Conservation (phyloP, 2,888 invertebrate genomes). For the Drosophila pullipes region DNA sequence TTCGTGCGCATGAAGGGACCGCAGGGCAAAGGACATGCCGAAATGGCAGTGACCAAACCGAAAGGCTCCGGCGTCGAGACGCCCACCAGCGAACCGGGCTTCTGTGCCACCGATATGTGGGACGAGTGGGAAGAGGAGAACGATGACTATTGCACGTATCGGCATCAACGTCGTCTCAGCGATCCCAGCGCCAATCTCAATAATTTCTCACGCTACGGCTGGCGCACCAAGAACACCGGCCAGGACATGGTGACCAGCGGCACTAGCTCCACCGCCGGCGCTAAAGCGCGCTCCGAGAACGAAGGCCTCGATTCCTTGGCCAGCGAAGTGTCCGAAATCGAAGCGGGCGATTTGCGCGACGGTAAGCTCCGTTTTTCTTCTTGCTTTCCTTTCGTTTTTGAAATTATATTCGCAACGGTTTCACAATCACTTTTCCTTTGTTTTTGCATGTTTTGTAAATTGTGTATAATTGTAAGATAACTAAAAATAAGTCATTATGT, state of each 20-base stretch:
- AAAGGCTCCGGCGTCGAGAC: constrained; percentile 97
- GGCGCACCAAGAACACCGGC: constrained; percentile 88
- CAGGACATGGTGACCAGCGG: constrained; percentile 88
- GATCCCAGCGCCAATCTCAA: constrained; percentile 97
- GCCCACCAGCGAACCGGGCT: constrained; percentile 95
- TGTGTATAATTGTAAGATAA: neutral
- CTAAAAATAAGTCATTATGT: neutral
- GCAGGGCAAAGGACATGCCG: constrained; percentile 97
- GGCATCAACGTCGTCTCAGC: constrained; percentile 92
- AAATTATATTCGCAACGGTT: constrained; percentile 6
- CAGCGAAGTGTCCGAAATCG: constrained; percentile 94
- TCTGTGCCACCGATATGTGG: constrained; percentile 94
- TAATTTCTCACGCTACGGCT: constrained; percentile 93
- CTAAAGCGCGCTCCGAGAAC: constrained; percentile 95
- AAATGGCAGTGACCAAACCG: constrained; percentile 98
- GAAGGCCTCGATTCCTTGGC: constrained; percentile 95
- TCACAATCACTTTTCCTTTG: constrained; percentile 2
- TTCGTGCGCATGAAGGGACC: constrained; percentile 99
- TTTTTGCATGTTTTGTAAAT: constrained; percentile 44
- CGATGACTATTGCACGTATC: constrained; percentile 93
- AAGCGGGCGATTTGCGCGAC: constrained; percentile 96
- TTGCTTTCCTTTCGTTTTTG: constrained; percentile 12
- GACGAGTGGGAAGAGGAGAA: constrained; percentile 96
- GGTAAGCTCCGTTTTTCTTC: constrained; percentile 86
- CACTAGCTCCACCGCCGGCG: constrained; percentile 86